Conservation (phyloP, 2,113 vertebrate genomes). For the Motacilla tschutschensis region DNA sequence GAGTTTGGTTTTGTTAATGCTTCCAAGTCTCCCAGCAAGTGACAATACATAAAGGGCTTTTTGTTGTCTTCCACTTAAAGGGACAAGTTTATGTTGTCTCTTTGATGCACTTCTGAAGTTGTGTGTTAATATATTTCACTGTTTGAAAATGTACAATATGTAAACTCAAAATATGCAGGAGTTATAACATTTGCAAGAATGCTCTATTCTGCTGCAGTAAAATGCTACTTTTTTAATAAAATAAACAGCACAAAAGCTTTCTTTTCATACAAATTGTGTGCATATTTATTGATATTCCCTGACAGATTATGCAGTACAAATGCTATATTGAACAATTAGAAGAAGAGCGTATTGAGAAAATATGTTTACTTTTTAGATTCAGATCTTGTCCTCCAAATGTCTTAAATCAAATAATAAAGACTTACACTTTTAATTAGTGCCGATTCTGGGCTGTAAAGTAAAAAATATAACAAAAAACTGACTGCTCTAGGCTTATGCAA, state of each 20-base stretch:
- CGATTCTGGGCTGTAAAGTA: not conserved
- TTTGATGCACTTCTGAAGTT: not conserved
- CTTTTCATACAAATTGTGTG: not conserved
- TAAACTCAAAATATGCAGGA: constrained; percentile 3
- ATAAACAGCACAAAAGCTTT: not conserved
- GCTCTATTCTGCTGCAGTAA: not conserved
- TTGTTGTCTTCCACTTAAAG: not conserved
- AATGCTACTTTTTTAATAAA: not conserved
- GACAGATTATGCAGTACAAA: not conserved
- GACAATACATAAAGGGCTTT: not conserved
- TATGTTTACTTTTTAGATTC: not conserved
- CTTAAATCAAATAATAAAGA: not conserved
- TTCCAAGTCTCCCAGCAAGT: not conserved
- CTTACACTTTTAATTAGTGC: not conserved
- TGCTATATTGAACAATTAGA: not conserved
- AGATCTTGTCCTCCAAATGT: not conserved
- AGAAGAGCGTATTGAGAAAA: not conserved
- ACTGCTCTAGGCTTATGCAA: not conserved
- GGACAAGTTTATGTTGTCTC: not conserved
- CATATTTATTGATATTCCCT: not conserved
- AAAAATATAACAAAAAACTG: not conserved
- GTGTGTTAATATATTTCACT: not conserved
- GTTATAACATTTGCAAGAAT: not conserved
- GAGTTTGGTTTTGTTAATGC: not conserved
- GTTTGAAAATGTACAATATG: not conserved